Evolutionary conservation across 1,140 invertebrate genomes (phyloP).

Genomic region (Ceratosolen solmsi): DNA sequence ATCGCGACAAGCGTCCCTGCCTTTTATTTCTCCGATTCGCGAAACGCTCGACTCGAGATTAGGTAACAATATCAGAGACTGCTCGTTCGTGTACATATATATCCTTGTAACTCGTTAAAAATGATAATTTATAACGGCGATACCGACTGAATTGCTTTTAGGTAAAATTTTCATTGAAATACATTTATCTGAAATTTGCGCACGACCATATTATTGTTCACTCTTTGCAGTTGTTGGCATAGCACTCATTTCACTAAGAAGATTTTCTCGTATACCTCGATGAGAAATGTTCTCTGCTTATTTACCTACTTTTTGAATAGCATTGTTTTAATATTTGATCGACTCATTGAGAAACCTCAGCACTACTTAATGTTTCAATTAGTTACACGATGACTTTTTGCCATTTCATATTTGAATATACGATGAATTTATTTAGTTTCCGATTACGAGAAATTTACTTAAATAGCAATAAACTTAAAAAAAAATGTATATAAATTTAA

Average conservation of each 20-base stretch:
- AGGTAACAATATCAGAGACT: conserved; percentile 41
- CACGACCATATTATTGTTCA: conserved; percentile 17
- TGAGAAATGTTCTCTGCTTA: conserved; percentile 3
- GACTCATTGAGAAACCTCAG: background rate
- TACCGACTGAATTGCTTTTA: conserved; percentile 34
- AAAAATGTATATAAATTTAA: background rate
- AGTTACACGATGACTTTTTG: background rate
- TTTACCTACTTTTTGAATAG: background rate
- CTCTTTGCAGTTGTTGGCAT: background rate
- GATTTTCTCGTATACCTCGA: conserved; percentile 6
- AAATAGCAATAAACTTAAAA: background rate
- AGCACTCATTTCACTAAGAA: conserved; percentile 14
- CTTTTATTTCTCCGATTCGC: conserved; percentile 39
- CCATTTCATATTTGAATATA: background rate
- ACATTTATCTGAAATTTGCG: conserved; percentile 35
- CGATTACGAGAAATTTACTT: background rate
- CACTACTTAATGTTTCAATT: background rate
- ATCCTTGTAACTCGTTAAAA: conserved; percentile 33
- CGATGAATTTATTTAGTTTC: background rate
- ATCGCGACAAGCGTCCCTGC: conserved; percentile 24
- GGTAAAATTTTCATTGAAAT: conserved; percentile 45
- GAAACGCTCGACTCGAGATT: conserved; percentile 40
- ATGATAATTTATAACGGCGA: conserved; percentile 46
- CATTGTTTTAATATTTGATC: conserved; percentile 5
- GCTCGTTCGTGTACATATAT: conserved; percentile 1